Evolutionary conservation across 2,888 invertebrate genomes (phyloP).

Genomic region (Buathra laborator): DNA sequence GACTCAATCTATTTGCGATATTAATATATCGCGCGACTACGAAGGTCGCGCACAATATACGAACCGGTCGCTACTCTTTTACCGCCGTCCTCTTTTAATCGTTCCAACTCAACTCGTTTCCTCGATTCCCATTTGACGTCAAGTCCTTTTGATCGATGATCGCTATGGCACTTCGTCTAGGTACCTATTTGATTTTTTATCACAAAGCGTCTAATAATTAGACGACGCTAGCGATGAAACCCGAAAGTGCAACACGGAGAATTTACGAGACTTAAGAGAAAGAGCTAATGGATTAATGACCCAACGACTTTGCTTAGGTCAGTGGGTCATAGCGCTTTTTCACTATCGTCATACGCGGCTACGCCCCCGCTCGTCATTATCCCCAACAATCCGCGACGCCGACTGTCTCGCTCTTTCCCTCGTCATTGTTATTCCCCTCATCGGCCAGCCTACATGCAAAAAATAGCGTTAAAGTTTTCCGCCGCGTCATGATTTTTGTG

Average conservation of each 20-base stretch:
- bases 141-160: neutral
- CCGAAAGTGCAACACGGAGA: neutral
- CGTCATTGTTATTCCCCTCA: no score
- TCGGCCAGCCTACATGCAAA: neutral
- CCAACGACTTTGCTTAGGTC: conserved; percentile 53
- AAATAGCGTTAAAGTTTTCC: conserved; percentile 5
- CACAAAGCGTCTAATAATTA: neutral
- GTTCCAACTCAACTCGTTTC: neutral
- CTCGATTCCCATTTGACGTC: neutral
- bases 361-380: neutral
- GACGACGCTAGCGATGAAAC: neutral
- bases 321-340: conserved; percentile 58
- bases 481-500: conserved; percentile 59
- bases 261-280: neutral
- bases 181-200: neutral
- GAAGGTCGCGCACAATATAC: conserved; percentile 46
- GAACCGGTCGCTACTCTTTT: neutral
- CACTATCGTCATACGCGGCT: conserved; percentile 16
- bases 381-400: neutral
- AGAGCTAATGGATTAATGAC: conserved; percentile 50
- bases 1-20: conserved; percentile 36
- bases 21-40: conserved; percentile 37
- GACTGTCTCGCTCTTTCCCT: no score
- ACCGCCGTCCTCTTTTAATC: neutral
- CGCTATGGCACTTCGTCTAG: neutral